phyloP scores from a whole-genome alignment of 53 echinoderm and acorn worm genomes.

The Patiria pectinifera region DNA sequence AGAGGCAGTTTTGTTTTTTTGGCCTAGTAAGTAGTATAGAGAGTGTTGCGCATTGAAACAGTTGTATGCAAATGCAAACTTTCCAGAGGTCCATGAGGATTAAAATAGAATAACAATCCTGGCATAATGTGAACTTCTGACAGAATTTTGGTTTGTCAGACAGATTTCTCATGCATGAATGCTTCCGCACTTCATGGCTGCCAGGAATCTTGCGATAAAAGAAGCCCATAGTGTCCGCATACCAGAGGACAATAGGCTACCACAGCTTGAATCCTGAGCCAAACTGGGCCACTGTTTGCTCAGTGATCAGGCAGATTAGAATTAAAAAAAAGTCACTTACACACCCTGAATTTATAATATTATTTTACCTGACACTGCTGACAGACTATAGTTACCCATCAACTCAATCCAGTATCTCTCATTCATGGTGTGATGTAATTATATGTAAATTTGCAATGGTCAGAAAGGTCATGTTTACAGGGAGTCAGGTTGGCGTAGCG shows the following conservation, averaged over 20 bases:
- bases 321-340: background rate
- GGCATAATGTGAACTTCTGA: background rate
- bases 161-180: slow-evolving; percentile 11
- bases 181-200: slow-evolving; percentile 1
- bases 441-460: background rate
- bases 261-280: background rate
- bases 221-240: slow-evolving; percentile 12
- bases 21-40: too few species aligned
- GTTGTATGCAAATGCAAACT: too few species aligned
- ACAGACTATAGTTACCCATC: background rate
- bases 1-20: too few species aligned
- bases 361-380: background rate
- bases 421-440: background rate
- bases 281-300: slow-evolving; percentile 57
- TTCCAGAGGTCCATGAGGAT: too few species aligned
- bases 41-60: too few species aligned
- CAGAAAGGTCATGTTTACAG: background rate
- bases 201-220: slow-evolving; percentile 3
- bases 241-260: slow-evolving; percentile 47
- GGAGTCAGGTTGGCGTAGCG: too few species aligned
- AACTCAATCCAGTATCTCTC: background rate
- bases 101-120: background rate
- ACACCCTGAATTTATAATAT: background rate
- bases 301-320: slow-evolving; percentile 17
- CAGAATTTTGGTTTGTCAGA: background rate